phyloP scores from a whole-genome alignment of 2,888 invertebrate genomes.

The Cheilosia vulpina region DNA sequence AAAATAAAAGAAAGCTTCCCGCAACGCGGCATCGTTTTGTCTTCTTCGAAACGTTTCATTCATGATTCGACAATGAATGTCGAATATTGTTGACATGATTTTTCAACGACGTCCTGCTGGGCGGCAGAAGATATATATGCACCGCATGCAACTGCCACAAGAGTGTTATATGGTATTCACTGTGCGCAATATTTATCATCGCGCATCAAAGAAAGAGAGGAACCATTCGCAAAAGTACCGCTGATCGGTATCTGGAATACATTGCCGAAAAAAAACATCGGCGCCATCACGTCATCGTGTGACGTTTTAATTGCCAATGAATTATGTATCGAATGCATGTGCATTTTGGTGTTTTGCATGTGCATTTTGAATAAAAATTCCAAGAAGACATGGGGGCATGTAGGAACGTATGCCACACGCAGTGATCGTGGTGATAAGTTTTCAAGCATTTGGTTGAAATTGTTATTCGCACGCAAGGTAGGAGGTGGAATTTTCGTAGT shows the following conservation, averaged over 20 bases:
- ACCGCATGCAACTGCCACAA: constrained; percentile 52
- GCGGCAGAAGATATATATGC: constrained; percentile 25
- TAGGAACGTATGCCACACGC: constrained; percentile 3
- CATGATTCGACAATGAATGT: constrained; percentile 58
- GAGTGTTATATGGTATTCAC: constrained; percentile 62
- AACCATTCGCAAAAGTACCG: constrained; percentile 47
- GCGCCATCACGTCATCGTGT: constrained; percentile 55
- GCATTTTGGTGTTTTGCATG: background rate
- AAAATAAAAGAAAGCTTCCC: constrained; percentile 10
- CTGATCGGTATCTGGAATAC: constrained; percentile 47
- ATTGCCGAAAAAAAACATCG: constrained; percentile 51
- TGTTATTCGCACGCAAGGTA: background rate
- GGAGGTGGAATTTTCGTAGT: background rate
- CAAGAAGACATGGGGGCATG: constrained; percentile 2
- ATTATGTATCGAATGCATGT: constrained; percentile 34
- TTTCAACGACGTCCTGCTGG: constrained; percentile 63
- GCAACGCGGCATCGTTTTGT: constrained; percentile 21
- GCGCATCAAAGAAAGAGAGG: background rate
- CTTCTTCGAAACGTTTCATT: constrained; percentile 38
- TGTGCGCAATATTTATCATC: constrained; percentile 43
- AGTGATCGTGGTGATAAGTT: constrained; percentile 16
- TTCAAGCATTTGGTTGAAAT: background rate
- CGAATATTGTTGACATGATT: constrained; percentile 65
- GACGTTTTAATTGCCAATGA: constrained; percentile 64
- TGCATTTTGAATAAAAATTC: constrained; percentile 12